A percentile compares a stretch with the other conserved stretches of the same genome.
These are phyloP conservation scores for Mesaphorura yosii DNA, from an alignment of 1,140 invertebrate genomes.

Conservation along the genomic window DNA sequence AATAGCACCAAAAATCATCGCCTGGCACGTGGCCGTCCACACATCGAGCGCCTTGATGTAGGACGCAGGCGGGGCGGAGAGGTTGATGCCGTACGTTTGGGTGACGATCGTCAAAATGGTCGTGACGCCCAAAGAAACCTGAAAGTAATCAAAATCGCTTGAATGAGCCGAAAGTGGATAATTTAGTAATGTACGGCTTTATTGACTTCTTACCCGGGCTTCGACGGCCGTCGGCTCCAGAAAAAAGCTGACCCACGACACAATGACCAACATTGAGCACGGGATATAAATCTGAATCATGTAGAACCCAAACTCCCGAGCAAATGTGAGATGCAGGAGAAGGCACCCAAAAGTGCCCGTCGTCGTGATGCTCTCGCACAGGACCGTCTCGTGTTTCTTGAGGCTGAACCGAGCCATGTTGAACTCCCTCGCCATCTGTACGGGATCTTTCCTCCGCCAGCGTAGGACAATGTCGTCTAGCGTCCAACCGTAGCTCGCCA, in stretches of 20 bases:
- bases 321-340: slow-evolving; percentile 40
- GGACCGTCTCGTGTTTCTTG: neutral
- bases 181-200: too few relatives aligned
- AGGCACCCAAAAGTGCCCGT: slow-evolving; percentile 35
- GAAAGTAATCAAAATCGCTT: slow-evolving; percentile 45
- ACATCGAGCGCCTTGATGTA: slow-evolving; percentile 44
- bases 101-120: slow-evolving; percentile 47
- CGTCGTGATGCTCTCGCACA: neutral
- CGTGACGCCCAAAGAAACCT: slow-evolving; percentile 46
- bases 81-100: slow-evolving; percentile 41
- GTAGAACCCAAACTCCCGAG: slow-evolving; percentile 47
- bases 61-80: slow-evolving; percentile 10
- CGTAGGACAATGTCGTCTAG: neutral
- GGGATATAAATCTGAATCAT: slow-evolving; percentile 44
- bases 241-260: slow-evolving; percentile 47
- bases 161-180: slow-evolving; percentile 41
- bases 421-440: neutral
- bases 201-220: too few relatives aligned
- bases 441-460: neutral
- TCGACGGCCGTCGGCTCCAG: slow-evolving; percentile 43
- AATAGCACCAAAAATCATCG: slow-evolving; percentile 47
- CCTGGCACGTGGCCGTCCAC: slow-evolving; percentile 47
- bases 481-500: slow-evolving; percentile 23
- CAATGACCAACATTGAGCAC: slow-evolving; percentile 45
- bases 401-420: neutral